Percentiles rank a stretch among this genome's conserved stretches.
Conservation (phyloP, 2,797 vertebrate species). For the Staurois parvus region DNA sequence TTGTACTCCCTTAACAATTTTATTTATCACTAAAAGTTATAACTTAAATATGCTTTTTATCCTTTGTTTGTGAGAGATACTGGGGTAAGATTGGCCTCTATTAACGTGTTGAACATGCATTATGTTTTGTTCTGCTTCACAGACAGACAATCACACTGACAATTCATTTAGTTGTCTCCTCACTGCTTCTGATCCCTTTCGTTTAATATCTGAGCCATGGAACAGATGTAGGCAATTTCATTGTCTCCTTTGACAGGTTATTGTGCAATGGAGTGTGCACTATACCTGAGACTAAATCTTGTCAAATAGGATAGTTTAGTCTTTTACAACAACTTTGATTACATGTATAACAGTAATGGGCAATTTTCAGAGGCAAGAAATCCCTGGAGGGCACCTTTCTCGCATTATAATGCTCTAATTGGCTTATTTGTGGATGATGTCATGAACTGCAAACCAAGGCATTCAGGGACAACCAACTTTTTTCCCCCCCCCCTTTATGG, state of each 20-base stretch:
- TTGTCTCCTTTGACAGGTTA: conserved; percentile 51
- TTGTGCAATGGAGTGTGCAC: conserved; percentile 34
- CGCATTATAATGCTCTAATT: conserved; percentile 33
- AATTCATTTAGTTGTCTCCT: conserved; percentile 47
- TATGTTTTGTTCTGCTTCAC: conserved; percentile 42
- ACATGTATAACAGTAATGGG: conserved; percentile 45
- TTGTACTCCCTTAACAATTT: not conserved
- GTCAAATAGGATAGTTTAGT: conserved; percentile 45
- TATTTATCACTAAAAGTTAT: conserved; percentile 19
- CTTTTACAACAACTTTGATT: conserved; percentile 38
- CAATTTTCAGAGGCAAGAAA: conserved; percentile 39
- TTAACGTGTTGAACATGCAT: conserved; percentile 37
- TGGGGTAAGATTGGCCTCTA: conserved; percentile 36
- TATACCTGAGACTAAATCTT: conserved; percentile 47
- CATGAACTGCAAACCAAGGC: conserved; percentile 35
- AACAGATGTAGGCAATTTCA: conserved; percentile 51
- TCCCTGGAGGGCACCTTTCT: conserved; percentile 22
- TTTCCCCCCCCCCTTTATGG: not conserved
- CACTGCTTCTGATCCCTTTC: conserved; percentile 38
- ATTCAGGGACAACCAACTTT: conserved; percentile 32
- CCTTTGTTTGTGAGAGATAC: conserved; percentile 6
- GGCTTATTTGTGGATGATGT: conserved; percentile 51
- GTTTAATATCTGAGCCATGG: conserved; percentile 39
- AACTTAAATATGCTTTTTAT: conserved; percentile 24
- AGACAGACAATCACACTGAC: conserved; percentile 44